These are phyloP conservation scores for Portevinia maculata DNA, from an alignment of 2,888 invertebrate genomes.

Conservation along the genomic window DNA sequence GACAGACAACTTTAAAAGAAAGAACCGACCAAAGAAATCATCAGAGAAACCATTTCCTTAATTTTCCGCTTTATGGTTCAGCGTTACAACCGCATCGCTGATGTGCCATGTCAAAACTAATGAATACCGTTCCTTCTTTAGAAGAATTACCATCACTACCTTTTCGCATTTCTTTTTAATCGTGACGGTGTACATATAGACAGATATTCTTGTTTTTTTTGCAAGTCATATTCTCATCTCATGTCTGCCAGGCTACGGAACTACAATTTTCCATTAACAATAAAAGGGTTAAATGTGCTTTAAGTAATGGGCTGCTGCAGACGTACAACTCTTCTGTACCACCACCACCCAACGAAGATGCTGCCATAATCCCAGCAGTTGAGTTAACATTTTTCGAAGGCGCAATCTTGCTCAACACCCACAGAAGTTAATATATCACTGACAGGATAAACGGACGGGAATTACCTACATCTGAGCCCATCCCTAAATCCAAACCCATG, in stretches of 20 bases:
- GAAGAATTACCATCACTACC: conserved; percentile 34
- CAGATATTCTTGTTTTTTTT: background rate
- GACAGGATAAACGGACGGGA: conserved; percentile 42
- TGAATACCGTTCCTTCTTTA: conserved; percentile 46
- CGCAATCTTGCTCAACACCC: conserved; percentile 25
- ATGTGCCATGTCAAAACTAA: conserved; percentile 51
- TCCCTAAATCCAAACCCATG: conserved; percentile 51
- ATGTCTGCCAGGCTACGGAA: conserved; percentile 12
- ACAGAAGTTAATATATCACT: conserved; percentile 44
- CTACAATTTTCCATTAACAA: conserved; percentile 46
- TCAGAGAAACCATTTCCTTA: conserved; percentile 28
- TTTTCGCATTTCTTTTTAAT: conserved; percentile 41
- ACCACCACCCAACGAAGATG: conserved; percentile 13
- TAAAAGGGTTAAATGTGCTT: conserved; percentile 47
- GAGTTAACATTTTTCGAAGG: conserved; percentile 12
- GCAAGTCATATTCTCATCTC: conserved; percentile 12
- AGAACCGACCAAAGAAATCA: background rate
- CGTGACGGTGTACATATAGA: conserved; percentile 19
- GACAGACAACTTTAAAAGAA: background rate
- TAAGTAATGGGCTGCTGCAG: conserved; percentile 27
- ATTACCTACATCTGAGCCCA: conserved; percentile 35
- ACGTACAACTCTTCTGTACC: conserved; percentile 4
- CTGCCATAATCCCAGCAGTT: conserved; percentile 23
- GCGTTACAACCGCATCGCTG: conserved; percentile 22
- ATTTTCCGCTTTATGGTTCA: conserved; percentile 38